Evolutionary conservation across 2,113 vertebrate species (phyloP).

Genomic region (Microcebus tavaratra): DNA sequence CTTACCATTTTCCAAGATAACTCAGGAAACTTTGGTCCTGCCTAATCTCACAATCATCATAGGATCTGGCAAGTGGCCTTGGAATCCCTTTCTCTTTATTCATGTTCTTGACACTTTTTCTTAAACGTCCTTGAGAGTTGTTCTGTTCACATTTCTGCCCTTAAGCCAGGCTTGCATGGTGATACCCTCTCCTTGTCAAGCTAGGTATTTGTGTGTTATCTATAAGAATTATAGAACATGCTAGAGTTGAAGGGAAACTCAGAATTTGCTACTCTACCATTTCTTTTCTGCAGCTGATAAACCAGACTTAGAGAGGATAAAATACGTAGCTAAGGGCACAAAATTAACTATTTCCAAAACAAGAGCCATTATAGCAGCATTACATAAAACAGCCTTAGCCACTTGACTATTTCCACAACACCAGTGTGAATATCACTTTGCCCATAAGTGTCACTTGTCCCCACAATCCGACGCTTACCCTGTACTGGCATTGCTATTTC

Average conservation of each 20-base stretch:
- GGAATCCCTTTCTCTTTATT: neutral
- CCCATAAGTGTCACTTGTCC: neutral
- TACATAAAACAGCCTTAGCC: neutral
- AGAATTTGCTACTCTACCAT: neutral
- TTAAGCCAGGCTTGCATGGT: neutral
- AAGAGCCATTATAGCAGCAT: neutral
- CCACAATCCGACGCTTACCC: neutral
- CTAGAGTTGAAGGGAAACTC: neutral
- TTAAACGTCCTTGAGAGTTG: neutral
- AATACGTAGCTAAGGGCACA: neutral
- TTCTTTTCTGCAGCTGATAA: neutral
- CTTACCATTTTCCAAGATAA: neutral
- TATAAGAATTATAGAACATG: neutral
- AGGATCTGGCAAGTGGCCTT: neutral
- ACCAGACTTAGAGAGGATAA: neutral
- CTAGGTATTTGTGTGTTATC: neutral
- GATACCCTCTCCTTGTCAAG: neutral
- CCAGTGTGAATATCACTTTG: neutral
- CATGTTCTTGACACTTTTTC: neutral
- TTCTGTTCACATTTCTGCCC: neutral
- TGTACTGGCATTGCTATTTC: neutral
- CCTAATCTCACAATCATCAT: neutral
- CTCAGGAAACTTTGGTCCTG: neutral
- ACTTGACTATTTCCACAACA: too few species aligned
- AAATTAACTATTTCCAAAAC: neutral